Base-by-base conservation (phyloP, 2,113 vertebrate genomes). In the Polypterus senegalus region DNA sequence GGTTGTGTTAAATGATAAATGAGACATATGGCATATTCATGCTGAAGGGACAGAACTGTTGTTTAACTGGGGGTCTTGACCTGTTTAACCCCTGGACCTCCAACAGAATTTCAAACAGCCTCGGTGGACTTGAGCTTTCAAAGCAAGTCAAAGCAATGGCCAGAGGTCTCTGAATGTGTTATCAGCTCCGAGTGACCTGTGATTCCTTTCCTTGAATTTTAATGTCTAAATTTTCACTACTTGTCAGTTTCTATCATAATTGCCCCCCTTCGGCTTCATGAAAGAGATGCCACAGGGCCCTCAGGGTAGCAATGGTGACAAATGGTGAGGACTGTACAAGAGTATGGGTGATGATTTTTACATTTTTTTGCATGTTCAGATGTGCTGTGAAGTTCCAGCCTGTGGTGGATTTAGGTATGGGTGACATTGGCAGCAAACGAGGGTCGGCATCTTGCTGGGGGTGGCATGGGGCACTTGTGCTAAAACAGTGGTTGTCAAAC, bases 31-130 rank as follows among this genome's bases (percentile, higher is more conserved):
- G 9, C 46, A 44, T 46, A 47, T 55, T 65, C 3, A 51, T 61
- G 27, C 49, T 43, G 11, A 4, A 3, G 27, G 48, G 8, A 27
- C 43, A 47, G 55, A 27, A 54, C 49, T 46, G 60, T 46, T 58
- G 54, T 48, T 43, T 27, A 49, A 60, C 60, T 9, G 11, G 3
- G 11, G 54, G 48, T 56, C 43, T 7, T 47, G 3, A 45, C 49
- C 55, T 59, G n/a, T 62, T 61, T 58, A 54, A 62, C 65, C 60
- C 8, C 11, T 6, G n/a, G 11, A 48, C n/a, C 46, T 48, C 49
- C 1, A 57, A 56, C 9, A 56, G 65, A 54, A 48, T 6, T 7
- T n/a, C 49, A 48, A 43, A 43, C 60, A 48, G 7, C 3, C 48
- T 54, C 9, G 5, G 11, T 58, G 59, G 49, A 53, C 60, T 62